Evolutionary conservation across 2,113 vertebrate genomes (phyloP).

Genomic region (Pelmatolapia mariae): DNA sequence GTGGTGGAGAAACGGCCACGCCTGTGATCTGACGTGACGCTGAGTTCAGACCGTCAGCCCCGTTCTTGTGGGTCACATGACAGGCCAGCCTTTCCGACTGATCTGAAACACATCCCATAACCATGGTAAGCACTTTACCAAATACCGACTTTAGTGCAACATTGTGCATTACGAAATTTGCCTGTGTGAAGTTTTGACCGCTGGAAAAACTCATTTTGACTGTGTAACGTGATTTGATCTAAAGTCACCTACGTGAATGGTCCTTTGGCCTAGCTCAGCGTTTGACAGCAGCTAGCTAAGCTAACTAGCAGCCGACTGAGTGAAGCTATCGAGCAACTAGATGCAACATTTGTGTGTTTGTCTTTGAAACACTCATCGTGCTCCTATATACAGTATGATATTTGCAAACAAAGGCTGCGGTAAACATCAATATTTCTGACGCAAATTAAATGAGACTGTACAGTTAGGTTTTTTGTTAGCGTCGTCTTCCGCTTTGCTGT

Average conservation of each 20-base stretch:
- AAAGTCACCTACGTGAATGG: background rate
- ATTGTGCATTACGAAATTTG: background rate
- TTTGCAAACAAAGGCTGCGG: rapidly evolving
- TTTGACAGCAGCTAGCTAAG: conserved; percentile 15
- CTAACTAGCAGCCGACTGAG: background rate
- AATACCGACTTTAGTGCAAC: rapidly evolving
- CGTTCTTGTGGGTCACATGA: conserved; percentile 67
- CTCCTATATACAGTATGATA: rapidly evolving
- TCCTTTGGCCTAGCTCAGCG: conserved; percentile 26
- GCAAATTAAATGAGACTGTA: background rate
- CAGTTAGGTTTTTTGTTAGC: conserved; percentile 1
- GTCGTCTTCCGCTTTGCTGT: conserved; percentile 1
- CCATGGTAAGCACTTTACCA: conserved; percentile 61
- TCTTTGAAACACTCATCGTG: background rate
- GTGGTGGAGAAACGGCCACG: background rate
- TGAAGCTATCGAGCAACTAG: background rate
- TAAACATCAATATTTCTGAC: background rate
- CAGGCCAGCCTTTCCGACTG: conserved; percentile 23
- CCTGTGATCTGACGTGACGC: background rate
- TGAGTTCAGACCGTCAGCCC: conserved; percentile 7
- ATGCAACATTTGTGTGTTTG: background rate
- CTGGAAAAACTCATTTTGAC: rapidly evolving
- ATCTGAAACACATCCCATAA: conserved; percentile 30
- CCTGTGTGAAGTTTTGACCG: too few relatives aligned
- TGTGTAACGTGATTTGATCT: background rate